Evolutionary conservation across 2,888 invertebrate species (phyloP).

Genomic region (Cancer borealis): DNA sequence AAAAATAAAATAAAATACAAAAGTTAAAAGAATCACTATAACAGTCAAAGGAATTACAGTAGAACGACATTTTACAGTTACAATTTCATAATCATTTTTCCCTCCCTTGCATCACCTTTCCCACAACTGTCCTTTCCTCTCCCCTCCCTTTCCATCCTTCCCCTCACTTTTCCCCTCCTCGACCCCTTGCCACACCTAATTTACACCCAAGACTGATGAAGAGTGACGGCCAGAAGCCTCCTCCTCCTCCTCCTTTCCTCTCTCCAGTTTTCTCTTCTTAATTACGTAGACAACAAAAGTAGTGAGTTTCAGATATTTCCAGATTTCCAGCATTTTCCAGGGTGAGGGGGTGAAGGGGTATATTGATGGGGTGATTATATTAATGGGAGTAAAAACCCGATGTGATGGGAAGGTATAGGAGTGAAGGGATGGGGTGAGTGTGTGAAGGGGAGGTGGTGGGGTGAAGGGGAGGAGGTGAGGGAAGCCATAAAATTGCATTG

Average conservation of each 20-base stretch:
- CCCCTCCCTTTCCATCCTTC: background rate
- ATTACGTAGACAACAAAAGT: background rate
- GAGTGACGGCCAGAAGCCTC: background rate
- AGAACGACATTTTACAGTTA: background rate
- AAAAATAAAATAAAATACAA: no score
- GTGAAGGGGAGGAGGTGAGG: background rate
- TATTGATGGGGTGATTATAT: background rate
- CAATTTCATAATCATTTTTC: background rate
- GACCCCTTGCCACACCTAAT: conserved; percentile 1
- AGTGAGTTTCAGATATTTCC: no score
- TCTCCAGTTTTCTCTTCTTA: background rate
- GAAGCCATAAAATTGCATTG: no score
- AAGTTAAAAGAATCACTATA: no score
- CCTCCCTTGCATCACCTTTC: background rate
- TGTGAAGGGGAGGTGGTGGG: background rate
- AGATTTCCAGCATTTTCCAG: no score
- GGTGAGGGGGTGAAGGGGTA: no score
- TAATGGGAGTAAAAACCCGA: background rate
- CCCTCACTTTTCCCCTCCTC: background rate
- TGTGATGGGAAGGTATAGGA: background rate
- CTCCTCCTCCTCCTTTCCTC: background rate
- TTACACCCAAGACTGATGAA: conserved; percentile 10
- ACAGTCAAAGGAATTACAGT: background rate
- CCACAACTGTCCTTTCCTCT: background rate
- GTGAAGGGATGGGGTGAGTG: background rate